Evolutionary conservation across 2,797 vertebrate species (phyloP).

Genomic region (Sebastiscus tertius): DNA sequence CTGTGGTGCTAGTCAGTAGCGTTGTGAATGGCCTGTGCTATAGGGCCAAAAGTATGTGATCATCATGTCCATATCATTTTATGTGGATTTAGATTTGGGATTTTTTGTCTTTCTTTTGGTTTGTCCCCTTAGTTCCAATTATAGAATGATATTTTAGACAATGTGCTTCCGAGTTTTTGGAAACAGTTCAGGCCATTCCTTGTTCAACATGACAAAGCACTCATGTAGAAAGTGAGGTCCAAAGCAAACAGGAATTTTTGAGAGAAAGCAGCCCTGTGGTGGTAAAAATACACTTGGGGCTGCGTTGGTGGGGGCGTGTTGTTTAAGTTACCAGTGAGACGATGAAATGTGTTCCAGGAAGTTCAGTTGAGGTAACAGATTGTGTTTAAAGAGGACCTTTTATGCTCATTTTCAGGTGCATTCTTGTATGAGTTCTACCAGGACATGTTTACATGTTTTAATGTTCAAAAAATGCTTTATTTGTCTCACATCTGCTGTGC

Average conservation of each 20-base stretch:
- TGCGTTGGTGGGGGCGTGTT: neutral
- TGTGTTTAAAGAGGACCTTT: neutral
- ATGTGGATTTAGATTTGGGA: neutral
- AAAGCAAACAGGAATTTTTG: neutral
- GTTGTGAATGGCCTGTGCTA: neutral
- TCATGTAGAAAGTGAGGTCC: neutral
- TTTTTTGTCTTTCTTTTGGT: neutral
- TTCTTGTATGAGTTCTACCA: too few relatives aligned
- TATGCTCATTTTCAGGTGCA: too few relatives aligned
- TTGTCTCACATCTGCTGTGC: too few relatives aligned
- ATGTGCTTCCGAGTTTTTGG: neutral
- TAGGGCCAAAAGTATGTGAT: neutral
- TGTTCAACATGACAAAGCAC: neutral
- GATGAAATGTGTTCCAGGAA: neutral
- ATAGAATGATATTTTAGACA: neutral
- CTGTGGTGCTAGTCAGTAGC: constrained; percentile 16
- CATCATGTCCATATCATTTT: neutral
- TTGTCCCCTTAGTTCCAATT: neutral
- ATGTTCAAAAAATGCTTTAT: too few relatives aligned
- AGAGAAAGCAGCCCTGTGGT: neutral
- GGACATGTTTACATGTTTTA: too few relatives aligned
- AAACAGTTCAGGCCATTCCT: neutral
- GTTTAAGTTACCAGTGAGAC: neutral
- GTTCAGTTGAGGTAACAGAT: neutral
- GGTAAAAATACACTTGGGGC: too few relatives aligned